A percentile compares a stretch with the other conserved stretches of the same genome.
phyloP scores from a whole-genome alignment of 2,113 vertebrate species.

The Gila orcuttii region DNA sequence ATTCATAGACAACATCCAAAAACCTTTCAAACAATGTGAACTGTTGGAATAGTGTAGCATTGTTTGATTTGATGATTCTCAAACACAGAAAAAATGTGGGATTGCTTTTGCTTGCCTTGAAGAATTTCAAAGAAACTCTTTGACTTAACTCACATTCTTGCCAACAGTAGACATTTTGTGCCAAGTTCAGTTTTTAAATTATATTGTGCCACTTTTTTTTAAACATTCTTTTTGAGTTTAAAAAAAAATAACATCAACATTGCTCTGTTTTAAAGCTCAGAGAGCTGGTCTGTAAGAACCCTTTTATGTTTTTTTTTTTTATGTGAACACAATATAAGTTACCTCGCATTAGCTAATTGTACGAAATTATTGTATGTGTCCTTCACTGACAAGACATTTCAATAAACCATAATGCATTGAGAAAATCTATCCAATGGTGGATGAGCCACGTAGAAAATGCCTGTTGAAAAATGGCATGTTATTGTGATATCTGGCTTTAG shows the following conservation, averaged over 20 bases:
- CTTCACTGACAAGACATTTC: not conserved
- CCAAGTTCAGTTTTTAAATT: not conserved
- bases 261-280: too few species aligned
- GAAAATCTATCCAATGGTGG: not conserved
- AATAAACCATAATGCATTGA: not conserved
- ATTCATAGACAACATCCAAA: not conserved
- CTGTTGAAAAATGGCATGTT: not conserved
- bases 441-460: too few species aligned
- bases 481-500: not conserved
- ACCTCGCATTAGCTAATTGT: not conserved
- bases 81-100: not conserved
- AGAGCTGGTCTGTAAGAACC: not conserved
- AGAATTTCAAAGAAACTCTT: not conserved
- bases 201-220: too few species aligned
- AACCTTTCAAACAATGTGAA: not conserved
- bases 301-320: not conserved
- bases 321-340: too few species aligned
- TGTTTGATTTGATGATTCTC: not conserved
- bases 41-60: not conserved
- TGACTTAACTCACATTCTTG: not conserved
- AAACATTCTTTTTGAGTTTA: too few species aligned
- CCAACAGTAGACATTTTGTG: not conserved
- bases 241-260: too few species aligned
- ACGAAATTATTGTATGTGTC: not conserved
- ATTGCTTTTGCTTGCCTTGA: not conserved